Conservation (phyloP, 1,140 invertebrate genomes). For the Manduca sexta region DNA sequence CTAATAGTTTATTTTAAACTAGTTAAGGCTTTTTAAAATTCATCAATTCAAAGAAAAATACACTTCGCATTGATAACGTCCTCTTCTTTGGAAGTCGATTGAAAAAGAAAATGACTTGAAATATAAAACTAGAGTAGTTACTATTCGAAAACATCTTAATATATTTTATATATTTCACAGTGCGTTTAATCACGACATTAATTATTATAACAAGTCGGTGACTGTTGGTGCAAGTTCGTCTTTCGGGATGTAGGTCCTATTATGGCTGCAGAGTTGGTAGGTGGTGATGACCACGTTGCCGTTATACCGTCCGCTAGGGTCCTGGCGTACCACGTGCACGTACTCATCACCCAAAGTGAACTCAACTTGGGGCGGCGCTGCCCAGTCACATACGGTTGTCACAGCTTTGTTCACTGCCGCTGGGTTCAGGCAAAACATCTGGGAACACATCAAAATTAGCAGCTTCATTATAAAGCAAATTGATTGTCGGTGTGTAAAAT, state of each 20-base stretch:
- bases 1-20: too few relatives aligned
- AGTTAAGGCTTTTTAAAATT: too few relatives aligned
- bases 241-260: conserved; percentile 15
- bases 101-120: too few relatives aligned
- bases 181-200: not conserved
- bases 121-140: too few relatives aligned
- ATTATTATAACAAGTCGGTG: not conserved
- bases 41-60: too few relatives aligned
- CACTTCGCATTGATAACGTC: too few relatives aligned
- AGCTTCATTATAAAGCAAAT: too few relatives aligned
- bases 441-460: conserved; percentile 17
- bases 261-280: conserved; percentile 51
- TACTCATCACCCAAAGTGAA: conserved; percentile 52
- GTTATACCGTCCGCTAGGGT: conserved; percentile 36
- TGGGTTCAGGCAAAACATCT: conserved; percentile 53
- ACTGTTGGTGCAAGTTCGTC: not conserved
- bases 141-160: too few relatives aligned
- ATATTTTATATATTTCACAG: too few relatives aligned
- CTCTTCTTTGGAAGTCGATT: too few relatives aligned
- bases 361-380: conserved; percentile 47
- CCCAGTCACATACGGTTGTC: conserved; percentile 53
- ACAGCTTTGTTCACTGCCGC: conserved; percentile 40
- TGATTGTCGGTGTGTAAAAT: too few relatives aligned
- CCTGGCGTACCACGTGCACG: conserved; percentile 51
- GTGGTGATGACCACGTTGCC: conserved; percentile 57